A percentile compares a stretch with the other conserved stretches of the same genome.
Conservation (phyloP, 2,888 invertebrate genomes). For the Standfussiana lucernea region DNA sequence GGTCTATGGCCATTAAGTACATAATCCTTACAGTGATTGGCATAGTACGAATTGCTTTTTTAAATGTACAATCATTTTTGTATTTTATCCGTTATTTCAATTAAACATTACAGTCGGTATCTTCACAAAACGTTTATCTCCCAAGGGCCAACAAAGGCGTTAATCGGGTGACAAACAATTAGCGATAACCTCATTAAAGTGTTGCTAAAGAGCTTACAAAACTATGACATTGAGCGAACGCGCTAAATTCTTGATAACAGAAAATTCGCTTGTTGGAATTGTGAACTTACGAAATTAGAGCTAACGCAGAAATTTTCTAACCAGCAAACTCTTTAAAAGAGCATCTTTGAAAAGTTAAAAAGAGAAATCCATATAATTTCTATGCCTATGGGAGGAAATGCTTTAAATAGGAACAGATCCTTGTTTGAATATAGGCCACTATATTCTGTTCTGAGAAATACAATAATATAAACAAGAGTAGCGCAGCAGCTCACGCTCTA, state of each 20-base stretch:
- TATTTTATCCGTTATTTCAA: constrained; percentile 17
- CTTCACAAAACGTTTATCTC: constrained; percentile 58
- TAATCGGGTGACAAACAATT: constrained; percentile 75
- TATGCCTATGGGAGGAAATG: not conserved
- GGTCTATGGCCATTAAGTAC: not conserved
- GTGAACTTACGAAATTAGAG: not conserved
- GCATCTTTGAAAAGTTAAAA: not conserved
- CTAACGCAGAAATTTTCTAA: not conserved
- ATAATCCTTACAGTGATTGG: not conserved
- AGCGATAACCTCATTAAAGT: constrained; percentile 80
- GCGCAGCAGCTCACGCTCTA: not conserved
- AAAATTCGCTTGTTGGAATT: constrained; percentile 7
- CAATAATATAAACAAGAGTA: constrained; percentile 26
- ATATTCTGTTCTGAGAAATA: constrained; percentile 47
- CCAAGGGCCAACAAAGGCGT: constrained; percentile 65
- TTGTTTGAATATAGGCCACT: constrained; percentile 47
- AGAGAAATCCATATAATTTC: not conserved
- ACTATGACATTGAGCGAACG: constrained; percentile 55
- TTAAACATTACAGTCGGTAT: constrained; percentile 29
- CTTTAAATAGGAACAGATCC: constrained; percentile 23
- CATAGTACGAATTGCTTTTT: not conserved
- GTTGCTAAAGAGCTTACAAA: constrained; percentile 66
- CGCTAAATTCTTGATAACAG: constrained; percentile 24
- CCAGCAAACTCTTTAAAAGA: not conserved
- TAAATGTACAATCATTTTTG: not conserved